These are phyloP conservation scores for Lymantria monacha DNA, from an alignment of 2,888 invertebrate species.

Conservation along the genomic window DNA sequence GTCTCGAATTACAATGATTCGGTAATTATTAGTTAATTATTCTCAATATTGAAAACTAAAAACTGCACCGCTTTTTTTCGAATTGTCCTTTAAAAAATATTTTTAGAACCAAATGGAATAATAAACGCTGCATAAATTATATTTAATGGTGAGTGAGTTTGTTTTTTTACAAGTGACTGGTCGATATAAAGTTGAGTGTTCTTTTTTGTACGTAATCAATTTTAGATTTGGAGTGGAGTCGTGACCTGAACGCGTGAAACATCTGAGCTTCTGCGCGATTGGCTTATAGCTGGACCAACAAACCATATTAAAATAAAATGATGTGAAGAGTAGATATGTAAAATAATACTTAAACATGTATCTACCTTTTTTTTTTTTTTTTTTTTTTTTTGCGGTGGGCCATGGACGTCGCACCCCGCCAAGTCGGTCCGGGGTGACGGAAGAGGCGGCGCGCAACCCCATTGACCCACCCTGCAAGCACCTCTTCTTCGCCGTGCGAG, in stretches of 20 bases:
- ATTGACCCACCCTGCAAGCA: too few species aligned
- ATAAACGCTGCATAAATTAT: conserved; percentile 70
- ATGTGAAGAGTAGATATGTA: conserved; percentile 1
- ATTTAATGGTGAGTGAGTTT: conserved; percentile 57
- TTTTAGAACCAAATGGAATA: conserved; percentile 54
- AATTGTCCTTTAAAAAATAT: conserved; percentile 43
- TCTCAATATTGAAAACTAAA: conserved; percentile 38
- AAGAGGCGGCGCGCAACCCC: too few species aligned
- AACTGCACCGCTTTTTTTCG: conserved; percentile 29
- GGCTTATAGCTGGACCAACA: conserved; percentile 23
- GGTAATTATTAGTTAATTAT: conserved; percentile 47
- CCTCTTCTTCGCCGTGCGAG: too few species aligned
- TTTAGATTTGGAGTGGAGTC: conserved; percentile 73
- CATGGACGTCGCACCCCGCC: too few species aligned
- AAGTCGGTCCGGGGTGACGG: too few species aligned
- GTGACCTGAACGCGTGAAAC: conserved; percentile 64
- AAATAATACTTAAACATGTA: neutral
- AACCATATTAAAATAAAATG: conserved; percentile 7
- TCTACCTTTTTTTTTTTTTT: too few species aligned
- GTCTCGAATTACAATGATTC: conserved; percentile 17
- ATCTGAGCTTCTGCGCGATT: conserved; percentile 61
- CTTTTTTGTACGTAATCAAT: conserved; percentile 69
- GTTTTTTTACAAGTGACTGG: conserved; percentile 52
- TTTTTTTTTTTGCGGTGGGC: too few species aligned
- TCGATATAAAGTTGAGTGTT: conserved; percentile 39